phyloP scores from a whole-genome alignment of 2,797 vertebrate genomes.

The Argya squamiceps region DNA sequence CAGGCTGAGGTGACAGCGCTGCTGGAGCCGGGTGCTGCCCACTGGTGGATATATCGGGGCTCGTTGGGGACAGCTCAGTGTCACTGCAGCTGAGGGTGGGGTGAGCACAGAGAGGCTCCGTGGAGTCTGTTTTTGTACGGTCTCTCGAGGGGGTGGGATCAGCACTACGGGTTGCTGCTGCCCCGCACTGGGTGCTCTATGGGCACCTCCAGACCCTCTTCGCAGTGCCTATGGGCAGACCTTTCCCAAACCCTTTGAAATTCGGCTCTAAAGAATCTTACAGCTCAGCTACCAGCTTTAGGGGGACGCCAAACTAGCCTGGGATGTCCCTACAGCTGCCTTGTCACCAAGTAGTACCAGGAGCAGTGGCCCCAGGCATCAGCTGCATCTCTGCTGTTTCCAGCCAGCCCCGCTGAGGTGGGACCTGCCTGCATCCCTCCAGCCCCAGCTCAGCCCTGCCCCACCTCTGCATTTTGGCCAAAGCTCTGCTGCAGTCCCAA shows the following conservation, averaged over 20 bases:
- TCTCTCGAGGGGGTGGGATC: neutral
- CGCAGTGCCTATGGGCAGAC: neutral
- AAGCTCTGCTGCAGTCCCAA: neutral
- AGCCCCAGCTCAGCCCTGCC: neutral
- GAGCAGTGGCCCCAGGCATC: fast-evolving
- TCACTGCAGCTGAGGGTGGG: neutral
- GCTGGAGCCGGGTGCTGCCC: neutral
- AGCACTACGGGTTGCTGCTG: neutral
- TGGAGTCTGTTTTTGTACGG: neutral
- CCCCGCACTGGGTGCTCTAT: fast-evolving
- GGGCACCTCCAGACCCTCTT: neutral
- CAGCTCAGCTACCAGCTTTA: neutral
- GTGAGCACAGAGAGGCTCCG: neutral
- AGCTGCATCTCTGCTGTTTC: neutral
- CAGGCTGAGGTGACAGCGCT: neutral
- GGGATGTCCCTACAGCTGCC: neutral
- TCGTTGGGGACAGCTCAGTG: neutral
- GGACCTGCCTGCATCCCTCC: neutral
- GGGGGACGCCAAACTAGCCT: neutral
- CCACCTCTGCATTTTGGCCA: neutral
- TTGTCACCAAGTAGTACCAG: neutral
- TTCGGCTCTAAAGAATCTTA: neutral
- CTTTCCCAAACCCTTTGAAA: neutral
- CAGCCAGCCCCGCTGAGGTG: neutral
- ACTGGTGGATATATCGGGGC: neutral